Base-by-base conservation (phyloP, 2,888 invertebrate species). In the Drosophila maculinotata region DNA sequence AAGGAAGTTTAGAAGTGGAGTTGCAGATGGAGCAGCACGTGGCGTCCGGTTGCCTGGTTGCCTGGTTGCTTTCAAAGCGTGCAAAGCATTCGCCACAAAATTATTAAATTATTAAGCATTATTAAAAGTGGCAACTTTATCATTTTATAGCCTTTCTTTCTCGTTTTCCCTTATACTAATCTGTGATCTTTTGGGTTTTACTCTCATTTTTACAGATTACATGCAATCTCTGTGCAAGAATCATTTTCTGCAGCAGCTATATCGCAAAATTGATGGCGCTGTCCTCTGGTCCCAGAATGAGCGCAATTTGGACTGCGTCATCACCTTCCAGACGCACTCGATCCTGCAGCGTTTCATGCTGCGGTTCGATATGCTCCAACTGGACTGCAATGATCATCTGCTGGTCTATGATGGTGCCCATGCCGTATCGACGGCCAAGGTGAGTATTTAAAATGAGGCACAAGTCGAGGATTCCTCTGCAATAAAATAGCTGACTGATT, bases 301-400 rank as follows among this genome's bases (percentile, higher is more conserved):
- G 92, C 93, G 96, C 76, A 96, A 97, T 91, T 93, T 97, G 89
- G 96, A 97, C 92, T 98, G 98, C 93, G 95, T 96, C 87, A 96
- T 97, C 91, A 98, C 97, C 57, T 98, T 97, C 92, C 97, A 97
- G 93, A 98, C 98, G 79, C 97, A 97, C 92, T 97, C 97, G 91
- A 97, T 98, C 87, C 93, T 97, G 88, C 98, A 98, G 93, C 94
- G 97, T 85, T 98, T 98, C 92, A 97, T 98, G 97, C 94, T 98
- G 88, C 95, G 97, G 89, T 98, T 98, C 92, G 97, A 98, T 91
- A 94, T 96, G 91, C 93, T 98, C 86, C 96, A 97, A 91, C 93
- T 98, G 71, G 98, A 98, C 92, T 98, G 98, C 93, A 97, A 97
- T 91, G 98, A 98, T 92, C 97, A 97, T 92, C 94, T 98, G 54